Conservation (phyloP, 2,797 vertebrate genomes). For the Platalea minor region DNA sequence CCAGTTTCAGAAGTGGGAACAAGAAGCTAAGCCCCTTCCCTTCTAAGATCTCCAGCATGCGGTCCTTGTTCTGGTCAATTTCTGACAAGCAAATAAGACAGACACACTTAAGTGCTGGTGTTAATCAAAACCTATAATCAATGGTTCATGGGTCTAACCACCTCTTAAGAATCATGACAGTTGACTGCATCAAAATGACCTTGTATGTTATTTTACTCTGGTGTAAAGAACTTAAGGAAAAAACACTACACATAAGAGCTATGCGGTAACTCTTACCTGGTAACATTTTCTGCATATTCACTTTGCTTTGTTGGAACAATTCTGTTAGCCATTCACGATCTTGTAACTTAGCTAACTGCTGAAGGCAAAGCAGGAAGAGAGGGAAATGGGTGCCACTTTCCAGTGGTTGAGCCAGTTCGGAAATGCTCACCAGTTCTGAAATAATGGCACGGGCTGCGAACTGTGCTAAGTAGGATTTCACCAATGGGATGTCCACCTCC, state of each 20-base stretch:
- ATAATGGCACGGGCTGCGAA: conserved; percentile 95
- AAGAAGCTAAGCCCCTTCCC: conserved; percentile 97
- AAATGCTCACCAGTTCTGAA: conserved; percentile 93
- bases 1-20: conserved; percentile 96
- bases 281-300: conserved; percentile 99
- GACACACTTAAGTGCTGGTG: not conserved
- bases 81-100: conserved; percentile 72
- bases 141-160: not conserved
- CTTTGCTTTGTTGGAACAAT: conserved; percentile 96
- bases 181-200: not conserved
- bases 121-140: accelerated
- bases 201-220: accelerated
- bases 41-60: conserved; percentile 98
- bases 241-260: not conserved
- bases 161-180: not conserved
- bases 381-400: conserved; percentile 98
- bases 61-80: conserved; percentile 98
- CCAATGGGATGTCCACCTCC: conserved; percentile 93
- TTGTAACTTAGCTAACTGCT: conserved; percentile 94
- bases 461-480: conserved; percentile 98
- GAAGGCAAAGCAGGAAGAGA: conserved; percentile 97
- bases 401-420: conserved; percentile 93
- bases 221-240: not conserved
- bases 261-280: conserved; percentile 81
- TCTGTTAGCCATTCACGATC: conserved; percentile 97